Base-by-base conservation (phyloP, 37 sponge, comb jelly and placozoan species). In the Hormiphora californensis region DNA sequence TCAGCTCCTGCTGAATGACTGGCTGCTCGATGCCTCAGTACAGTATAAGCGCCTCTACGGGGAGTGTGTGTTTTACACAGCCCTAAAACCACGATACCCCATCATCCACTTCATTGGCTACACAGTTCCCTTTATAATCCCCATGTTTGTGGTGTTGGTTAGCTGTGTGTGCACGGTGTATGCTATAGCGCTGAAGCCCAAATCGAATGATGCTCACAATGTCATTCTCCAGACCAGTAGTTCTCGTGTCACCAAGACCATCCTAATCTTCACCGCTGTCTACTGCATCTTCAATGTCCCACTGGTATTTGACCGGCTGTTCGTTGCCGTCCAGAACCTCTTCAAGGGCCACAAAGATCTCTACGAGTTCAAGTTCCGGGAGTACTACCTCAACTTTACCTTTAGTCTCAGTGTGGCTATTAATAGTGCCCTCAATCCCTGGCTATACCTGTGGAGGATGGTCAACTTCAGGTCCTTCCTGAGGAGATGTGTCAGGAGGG, bases 21-120 rank as follows among this genome's bases (percentile, higher is more conserved):
- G 32, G 46, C 38, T 27, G 28, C 35, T 36, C 1, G 17, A 41
- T 7, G 81, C 36, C 21, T 43, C 25, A 11, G 81, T 73, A 7
- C 27, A 36, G 41, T 73, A 32, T 30, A 73, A 73, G 35, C n/a
- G 12, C 21, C 12, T 36, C 27, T 73, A 36, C 25, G 81, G 46
- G 25, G 81, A 73, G 81, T 73, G 81, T 73, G 81, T 73, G 5
- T 73, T 73, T 46, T 73, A 36, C 81, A 73, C 81, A 36, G 68
- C 35, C 68, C 31, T 19, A 3, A 19, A 33, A 23, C 21, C 21
- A n/a, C 12, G 21, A 9, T 46, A 40, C 25, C 41, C 35, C 12
- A 46, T 19, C 19, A 43, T 73, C 46, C 43, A 73, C 46, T 73
- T 73, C 46, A 73, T 73, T 19, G 81, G 81, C 46, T 73, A 73